Evolutionary conservation across 2,797 vertebrate species (phyloP), one percentile per base, ranked within the genome.

Genomic region (Gymnothorax javanicus): DNA sequence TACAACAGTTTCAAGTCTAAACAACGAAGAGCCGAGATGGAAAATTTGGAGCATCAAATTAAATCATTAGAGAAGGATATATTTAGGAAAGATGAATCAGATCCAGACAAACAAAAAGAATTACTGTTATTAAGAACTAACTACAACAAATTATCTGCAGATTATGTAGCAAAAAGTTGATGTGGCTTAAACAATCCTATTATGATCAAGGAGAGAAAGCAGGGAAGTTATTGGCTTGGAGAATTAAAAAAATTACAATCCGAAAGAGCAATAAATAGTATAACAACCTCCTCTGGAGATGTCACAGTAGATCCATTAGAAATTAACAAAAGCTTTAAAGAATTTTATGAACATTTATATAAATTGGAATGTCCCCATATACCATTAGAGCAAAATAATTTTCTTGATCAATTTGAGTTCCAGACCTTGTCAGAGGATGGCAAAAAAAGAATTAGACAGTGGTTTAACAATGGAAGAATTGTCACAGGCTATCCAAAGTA

Each of bases 201-300:
- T 87, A 87, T 43, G 82, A 87, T 23, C 82, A 87, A 58, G 86
- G 82, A 43, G n/a, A 82, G 84, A 73, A 87, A 60, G 86, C 64
- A 27, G 69, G 86, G 9, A 84, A 43, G 13, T 56, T 84, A 6
- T 82, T 87, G 69, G 67, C 84, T 1, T 75, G 84, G 67, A 71
- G 52, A 57, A 75, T 85, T 27, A 54, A 58, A 60, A n/a, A 11
- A 60, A 59, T 43, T 43, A 43, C 33, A 43, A 43, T 43, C 33
- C 33, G 1, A 43, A 43, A 43, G 33, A 43, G 33, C 33, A 43
- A 43, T 43, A 43, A 43, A 43, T 43, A 43, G 33, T 43, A 43
- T 43, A 43, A 43, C 33, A 43, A 43, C 33, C 33, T 43, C 33
- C 33, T 43, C n/a, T n/a, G n/a, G n/a, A 43, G 33, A 43, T 2